These are phyloP conservation scores for Eumaeus atala DNA, from an alignment of 1,140 invertebrate genomes.

Conservation along the genomic window DNA sequence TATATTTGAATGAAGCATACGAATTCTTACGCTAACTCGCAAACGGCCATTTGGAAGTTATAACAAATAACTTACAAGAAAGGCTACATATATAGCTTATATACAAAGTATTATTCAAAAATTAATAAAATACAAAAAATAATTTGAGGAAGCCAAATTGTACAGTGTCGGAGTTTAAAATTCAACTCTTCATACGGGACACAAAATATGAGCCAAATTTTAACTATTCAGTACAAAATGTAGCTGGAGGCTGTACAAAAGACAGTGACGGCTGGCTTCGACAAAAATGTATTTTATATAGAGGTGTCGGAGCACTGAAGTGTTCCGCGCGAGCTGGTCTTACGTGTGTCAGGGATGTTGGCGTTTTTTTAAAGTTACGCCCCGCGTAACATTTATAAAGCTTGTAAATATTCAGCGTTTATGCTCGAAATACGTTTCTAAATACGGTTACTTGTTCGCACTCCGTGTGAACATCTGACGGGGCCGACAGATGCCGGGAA, in stretches of 20 bases:
- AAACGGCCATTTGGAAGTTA: too few relatives aligned
- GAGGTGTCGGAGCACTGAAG: conserved; percentile 36
- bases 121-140: too few relatives aligned
- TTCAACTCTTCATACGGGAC: conserved; percentile 2
- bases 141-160: too few relatives aligned
- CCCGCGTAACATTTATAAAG: conserved; percentile 20
- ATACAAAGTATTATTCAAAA: too few relatives aligned
- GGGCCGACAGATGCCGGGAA: conserved; percentile 5
- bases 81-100: too few relatives aligned
- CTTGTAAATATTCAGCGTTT: conserved; percentile 17
- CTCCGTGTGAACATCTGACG: conserved; percentile 7
- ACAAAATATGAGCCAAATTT: conserved; percentile 15
- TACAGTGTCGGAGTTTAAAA: conserved; percentile 1
- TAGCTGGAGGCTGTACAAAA: conserved; percentile 32
- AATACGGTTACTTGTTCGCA: conserved; percentile 16
- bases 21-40: too few relatives aligned
- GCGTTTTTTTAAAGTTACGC: conserved; percentile 33
- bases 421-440: conserved; percentile 14
- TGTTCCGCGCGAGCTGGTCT: conserved; percentile 41
- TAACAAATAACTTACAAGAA: too few relatives aligned
- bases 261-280: conserved; percentile 42
- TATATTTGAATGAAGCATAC: too few relatives aligned
- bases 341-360: conserved; percentile 35
- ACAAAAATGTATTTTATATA: conserved; percentile 57
- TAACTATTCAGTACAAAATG: conserved; percentile 30